Conservation (phyloP, 2,888 invertebrate genomes). For the Catocala fraxini region DNA sequence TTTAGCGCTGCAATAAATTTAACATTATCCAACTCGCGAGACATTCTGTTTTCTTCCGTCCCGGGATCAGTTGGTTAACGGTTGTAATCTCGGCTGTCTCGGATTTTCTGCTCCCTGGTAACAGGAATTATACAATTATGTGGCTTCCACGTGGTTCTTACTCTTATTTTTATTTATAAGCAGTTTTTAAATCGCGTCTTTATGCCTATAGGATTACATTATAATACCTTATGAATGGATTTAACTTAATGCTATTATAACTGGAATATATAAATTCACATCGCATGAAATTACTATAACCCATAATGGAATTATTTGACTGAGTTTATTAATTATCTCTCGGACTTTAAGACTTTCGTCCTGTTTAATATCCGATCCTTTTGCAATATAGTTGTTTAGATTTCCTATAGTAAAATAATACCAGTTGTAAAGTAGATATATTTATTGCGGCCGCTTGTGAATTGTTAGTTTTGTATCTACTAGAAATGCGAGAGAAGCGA, state of each 20-base stretch:
- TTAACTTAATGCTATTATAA: too few species aligned
- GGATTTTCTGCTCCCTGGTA: slow-evolving; percentile 76
- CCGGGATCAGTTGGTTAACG: slow-evolving; percentile 86
- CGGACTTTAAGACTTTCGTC: neutral
- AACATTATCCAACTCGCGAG: slow-evolving; percentile 85
- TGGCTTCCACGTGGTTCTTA: slow-evolving; percentile 68
- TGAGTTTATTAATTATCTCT: neutral
- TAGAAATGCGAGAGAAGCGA: too few species aligned
- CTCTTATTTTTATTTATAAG: slow-evolving; percentile 62
- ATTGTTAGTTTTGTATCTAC: too few species aligned
- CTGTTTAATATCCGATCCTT: neutral
- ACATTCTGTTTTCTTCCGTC: slow-evolving; percentile 85
- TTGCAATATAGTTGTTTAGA: neutral
- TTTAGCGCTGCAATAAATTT: slow-evolving; percentile 87
- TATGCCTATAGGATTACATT: neutral
- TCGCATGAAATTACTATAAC: neutral
- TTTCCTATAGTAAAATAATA: neutral
- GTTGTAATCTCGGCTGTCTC: slow-evolving; percentile 83
- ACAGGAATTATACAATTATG: slow-evolving; percentile 81
- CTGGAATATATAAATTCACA: too few species aligned
- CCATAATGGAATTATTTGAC: neutral
- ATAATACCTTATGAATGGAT: neutral
- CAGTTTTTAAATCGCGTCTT: slow-evolving; percentile 23
- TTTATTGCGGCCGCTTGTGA: too few species aligned
- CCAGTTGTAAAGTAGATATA: too few species aligned